Evolutionary conservation across 2,888 invertebrate genomes (phyloP).

Genomic region (Amblyteles armatorius): DNA sequence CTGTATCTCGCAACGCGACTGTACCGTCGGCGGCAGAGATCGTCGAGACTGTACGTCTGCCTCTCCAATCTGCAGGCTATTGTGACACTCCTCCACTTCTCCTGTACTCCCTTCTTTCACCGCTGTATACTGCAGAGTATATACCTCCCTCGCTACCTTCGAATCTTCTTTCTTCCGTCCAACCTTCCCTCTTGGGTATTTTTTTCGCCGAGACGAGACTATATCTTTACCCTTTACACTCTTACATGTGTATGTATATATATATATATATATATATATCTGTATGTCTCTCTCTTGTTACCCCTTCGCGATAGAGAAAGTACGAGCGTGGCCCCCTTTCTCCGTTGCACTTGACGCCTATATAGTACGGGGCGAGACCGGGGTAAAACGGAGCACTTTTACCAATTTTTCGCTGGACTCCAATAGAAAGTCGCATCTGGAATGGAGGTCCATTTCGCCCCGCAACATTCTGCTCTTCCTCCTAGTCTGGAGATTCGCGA

Average conservation of each 20-base stretch:
- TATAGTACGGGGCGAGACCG: not conserved
- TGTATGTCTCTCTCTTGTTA: not conserved
- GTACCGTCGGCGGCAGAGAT: slow-evolving; percentile 74
- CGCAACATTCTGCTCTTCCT: too few species aligned
- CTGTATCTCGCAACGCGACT: slow-evolving; percentile 72
- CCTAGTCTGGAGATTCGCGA: not conserved
- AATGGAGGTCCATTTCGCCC: too few species aligned
- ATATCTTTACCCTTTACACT: not conserved
- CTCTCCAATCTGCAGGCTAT: slow-evolving; percentile 81
- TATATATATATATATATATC: too few species aligned
- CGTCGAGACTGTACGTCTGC: slow-evolving; percentile 79
- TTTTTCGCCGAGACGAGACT: slow-evolving; percentile 19
- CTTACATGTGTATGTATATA: slow-evolving; percentile 1
- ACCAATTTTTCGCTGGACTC: too few species aligned
- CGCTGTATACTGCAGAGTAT: slow-evolving; percentile 24
- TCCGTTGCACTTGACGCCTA: slow-evolving; percentile 13
- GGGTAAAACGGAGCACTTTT: too few species aligned
- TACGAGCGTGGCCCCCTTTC: slow-evolving; percentile 2
- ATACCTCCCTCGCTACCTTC: slow-evolving; percentile 4
- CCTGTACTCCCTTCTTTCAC: slow-evolving; percentile 46
- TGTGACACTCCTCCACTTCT: slow-evolving; percentile 76
- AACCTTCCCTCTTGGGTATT: slow-evolving; percentile 2
- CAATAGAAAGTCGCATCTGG: too few species aligned
- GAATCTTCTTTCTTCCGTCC: slow-evolving; percentile 14
- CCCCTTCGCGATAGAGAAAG: slow-evolving; percentile 10